Base-by-base conservation (phyloP, 1,140 invertebrate species). In the Platyura marginata region DNA sequence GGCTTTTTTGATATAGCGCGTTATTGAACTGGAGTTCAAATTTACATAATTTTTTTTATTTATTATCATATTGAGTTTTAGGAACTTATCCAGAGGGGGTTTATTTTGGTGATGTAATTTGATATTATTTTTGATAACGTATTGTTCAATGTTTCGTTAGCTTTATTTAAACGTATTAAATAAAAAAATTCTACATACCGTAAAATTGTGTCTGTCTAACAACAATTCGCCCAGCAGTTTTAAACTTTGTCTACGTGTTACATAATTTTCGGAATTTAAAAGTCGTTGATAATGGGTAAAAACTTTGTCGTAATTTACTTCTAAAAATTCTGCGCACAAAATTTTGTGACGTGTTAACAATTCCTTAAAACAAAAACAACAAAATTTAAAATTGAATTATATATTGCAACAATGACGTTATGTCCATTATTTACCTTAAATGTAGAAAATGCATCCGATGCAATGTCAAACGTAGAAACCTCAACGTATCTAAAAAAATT, bases 401-500 rank as follows among this genome's bases (percentile, higher is more conserved):
- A 15, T 34, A n/a, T 15, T 11, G 11, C 16, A 29, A 29, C 6
- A 6, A 25, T n/a, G 18, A 41, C 5, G 13, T 36, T 36, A 9
- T 36, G 16, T 18, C 18, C 10, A 36, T 36, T 18, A 20, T 40
- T 48, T 64, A 93, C 91, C 80, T 98, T 98, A 76, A 99, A 99
- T 46, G 96, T 98, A 59, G 94, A 94, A 74, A 99, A 99, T 65
- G 95, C 96, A 82, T 99, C 96, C 49, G 94, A 98, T 60, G 96
- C 95, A 60, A 99, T 98, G 74, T 99, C 96, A 74, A 99, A 99
- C 44, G 94, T 97, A 44, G 94, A 97, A 45, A 97, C 88, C 75
- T 99, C 95, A 55, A 99, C 96, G 68, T 98, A 99, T 68, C 84
- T 81, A 69, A 98, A 99, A 71, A 99, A 99, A 68, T 97, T 92